Conservation (phyloP, 2,797 vertebrate genomes). For the Poecile montanus region DNA sequence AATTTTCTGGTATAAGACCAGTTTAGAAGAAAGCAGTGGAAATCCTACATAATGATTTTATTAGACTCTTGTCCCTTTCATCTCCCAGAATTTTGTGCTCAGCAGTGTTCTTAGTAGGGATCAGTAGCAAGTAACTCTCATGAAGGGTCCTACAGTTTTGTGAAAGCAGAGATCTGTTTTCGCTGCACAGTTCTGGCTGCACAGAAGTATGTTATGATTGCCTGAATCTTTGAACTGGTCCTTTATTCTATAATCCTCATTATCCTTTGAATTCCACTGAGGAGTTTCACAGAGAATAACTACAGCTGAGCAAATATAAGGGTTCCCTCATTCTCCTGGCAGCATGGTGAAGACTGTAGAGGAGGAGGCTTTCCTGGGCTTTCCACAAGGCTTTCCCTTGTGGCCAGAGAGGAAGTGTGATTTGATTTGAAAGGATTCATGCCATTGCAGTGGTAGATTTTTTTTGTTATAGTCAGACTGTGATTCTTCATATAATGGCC, state of each 20-base stretch:
- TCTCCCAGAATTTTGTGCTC: background rate
- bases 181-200: background rate
- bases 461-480: background rate
- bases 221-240: background rate
- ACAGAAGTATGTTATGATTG: background rate
- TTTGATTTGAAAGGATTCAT: background rate
- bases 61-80: background rate
- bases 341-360: background rate
- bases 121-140: background rate
- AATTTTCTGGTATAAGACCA: background rate
- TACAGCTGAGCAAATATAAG: background rate
- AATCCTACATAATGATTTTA: slow-evolving; percentile 20
- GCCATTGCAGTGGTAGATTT: background rate
- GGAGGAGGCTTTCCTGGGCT: background rate
- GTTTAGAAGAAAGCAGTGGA: slow-evolving; percentile 12
- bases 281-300: background rate
- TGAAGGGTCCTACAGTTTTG: background rate
- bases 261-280: background rate
- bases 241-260: background rate
- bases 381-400: background rate
- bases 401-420: background rate
- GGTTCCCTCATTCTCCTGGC: background rate
- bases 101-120: background rate
- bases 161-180: background rate
- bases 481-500: background rate